phyloP scores from a whole-genome alignment of 2,113 vertebrate genomes.

The Dromiciops gliroides region DNA sequence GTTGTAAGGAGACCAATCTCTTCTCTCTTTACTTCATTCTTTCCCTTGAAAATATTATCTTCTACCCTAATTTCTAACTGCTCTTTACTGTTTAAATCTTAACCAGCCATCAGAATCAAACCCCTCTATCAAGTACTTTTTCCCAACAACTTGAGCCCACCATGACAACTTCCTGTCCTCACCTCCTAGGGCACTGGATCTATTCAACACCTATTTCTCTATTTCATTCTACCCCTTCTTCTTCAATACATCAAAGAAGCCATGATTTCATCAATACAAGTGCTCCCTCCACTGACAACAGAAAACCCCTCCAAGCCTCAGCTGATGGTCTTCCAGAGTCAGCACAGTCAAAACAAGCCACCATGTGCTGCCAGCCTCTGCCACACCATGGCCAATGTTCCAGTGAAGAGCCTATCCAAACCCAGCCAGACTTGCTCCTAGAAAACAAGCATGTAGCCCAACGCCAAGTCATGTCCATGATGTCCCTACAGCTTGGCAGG shows the following conservation, averaged over 20 bases:
- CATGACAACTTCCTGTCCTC: background rate
- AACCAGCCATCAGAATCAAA: fast-evolving
- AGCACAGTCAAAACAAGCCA: background rate
- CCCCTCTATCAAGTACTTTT: background rate
- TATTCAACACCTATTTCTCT: background rate
- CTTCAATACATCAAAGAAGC: background rate
- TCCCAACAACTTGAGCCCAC: background rate
- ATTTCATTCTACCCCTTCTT: background rate
- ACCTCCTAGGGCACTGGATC: background rate
- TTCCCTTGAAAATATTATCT: background rate
- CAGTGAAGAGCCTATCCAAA: background rate
- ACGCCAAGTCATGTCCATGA: background rate
- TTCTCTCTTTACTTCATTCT: background rate
- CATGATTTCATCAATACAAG: background rate
- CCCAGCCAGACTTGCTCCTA: background rate
- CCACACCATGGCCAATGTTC: background rate
- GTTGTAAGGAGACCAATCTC: background rate
- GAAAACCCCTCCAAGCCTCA: background rate
- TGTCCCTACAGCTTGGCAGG: background rate
- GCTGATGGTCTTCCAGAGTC: background rate
- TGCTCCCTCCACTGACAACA: background rate
- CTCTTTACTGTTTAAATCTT: background rate
- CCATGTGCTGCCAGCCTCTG: background rate
- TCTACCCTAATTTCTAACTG: background rate
- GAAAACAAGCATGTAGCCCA: background rate